These are phyloP conservation scores for Callithrix jacchus DNA, from an alignment of 2,113 vertebrate species.

Conservation along the genomic window DNA sequence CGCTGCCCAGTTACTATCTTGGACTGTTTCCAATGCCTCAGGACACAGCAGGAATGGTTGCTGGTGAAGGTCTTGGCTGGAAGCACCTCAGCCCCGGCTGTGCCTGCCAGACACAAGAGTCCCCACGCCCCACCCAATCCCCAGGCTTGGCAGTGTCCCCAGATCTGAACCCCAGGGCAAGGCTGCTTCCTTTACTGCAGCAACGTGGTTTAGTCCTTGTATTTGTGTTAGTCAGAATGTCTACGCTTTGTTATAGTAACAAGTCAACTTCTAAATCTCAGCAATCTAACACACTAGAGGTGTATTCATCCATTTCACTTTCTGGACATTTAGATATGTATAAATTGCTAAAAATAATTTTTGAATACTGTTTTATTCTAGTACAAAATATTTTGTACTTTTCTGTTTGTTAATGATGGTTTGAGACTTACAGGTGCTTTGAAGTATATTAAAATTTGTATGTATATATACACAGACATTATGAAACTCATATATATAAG, in stretches of 20 bases:
- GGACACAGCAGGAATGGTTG: rapidly evolving
- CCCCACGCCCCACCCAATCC: rapidly evolving
- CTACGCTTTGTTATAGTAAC: neutral
- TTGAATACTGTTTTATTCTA: neutral
- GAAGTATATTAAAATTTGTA: no score
- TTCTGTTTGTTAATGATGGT: neutral
- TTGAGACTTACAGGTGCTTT: neutral
- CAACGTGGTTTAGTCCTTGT: neutral
- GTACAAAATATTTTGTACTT: neutral
- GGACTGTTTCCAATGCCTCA: rapidly evolving
- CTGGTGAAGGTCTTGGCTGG: rapidly evolving
- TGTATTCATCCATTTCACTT: neutral
- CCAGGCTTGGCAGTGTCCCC: rapidly evolving
- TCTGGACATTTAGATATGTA: neutral
- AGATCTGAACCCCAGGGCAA: no score
- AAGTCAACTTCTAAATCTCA: neutral
- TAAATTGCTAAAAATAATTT: neutral
- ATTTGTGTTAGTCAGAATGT: neutral
- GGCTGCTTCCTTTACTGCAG: rapidly evolving
- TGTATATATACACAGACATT: no score
- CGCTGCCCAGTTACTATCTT: neutral
- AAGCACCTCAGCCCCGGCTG: rapidly evolving
- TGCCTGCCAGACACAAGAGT: rapidly evolving
- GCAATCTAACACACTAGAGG: neutral
- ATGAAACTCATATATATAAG: no score